These are phyloP conservation scores for Hydropsyche tenuis DNA, from an alignment of 1,140 invertebrate species.

Conservation along the genomic window DNA sequence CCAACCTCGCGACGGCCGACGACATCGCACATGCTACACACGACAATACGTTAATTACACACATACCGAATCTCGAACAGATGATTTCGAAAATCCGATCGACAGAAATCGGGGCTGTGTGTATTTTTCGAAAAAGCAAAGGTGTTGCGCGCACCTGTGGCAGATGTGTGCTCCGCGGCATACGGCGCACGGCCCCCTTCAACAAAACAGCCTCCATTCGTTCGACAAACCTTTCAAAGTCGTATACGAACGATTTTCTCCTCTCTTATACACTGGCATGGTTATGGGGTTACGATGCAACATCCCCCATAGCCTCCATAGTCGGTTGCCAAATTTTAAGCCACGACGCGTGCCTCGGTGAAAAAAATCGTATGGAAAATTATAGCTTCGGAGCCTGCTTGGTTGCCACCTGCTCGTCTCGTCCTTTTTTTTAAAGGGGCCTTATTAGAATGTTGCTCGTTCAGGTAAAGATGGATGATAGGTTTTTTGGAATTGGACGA, in stretches of 20 bases:
- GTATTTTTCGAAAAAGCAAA: not conserved
- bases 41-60: not conserved
- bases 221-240: not conserved
- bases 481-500: no score
- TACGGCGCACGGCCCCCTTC: constrained; percentile 2
- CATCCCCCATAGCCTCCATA: not conserved
- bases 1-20: not conserved
- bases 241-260: not conserved
- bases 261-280: not conserved
- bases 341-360: no score
- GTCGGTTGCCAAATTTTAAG: no score
- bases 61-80: not conserved
- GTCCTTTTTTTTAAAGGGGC: no score
- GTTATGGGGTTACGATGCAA: not conserved
- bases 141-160: constrained; percentile 33
- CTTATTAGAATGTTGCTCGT: no score
- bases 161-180: constrained; percentile 26
- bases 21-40: not conserved
- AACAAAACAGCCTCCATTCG: not conserved
- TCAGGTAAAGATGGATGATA: no score
- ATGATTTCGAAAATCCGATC: not conserved
- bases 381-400: no score
- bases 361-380: no score
- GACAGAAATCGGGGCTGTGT: not conserved
- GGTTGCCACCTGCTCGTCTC: no score